Evolutionary conservation across 2,888 invertebrate genomes (phyloP), one percentile per base, ranked within the genome.

Genomic region (Odontothrips loti): DNA sequence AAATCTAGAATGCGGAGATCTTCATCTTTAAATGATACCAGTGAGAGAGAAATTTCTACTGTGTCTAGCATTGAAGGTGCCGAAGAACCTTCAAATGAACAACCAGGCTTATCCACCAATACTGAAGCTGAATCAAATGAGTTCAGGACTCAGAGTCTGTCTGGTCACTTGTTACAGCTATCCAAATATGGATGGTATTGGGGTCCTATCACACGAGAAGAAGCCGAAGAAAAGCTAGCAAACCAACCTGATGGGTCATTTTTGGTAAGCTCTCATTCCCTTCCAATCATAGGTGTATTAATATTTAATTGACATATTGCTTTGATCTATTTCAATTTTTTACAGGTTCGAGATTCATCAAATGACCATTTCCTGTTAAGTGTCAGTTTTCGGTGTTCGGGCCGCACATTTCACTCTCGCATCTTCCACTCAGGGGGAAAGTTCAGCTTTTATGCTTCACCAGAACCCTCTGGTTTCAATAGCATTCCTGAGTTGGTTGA

Each of bases 241-340:
- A 91, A 91, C 82, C 91, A 92, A 85, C 92, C 93, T 11, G 93
- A 94, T 84, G 95, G 95, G 58, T 91, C 94, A 20, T 95, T 95
- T 87, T 87, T 95, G 82, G 92, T 95, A 9, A 75, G 83, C 6
- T 51, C n/a, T 58, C 17, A 79, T 81, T 29, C 0, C 12, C 17
- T 51, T 47, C n/a, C 79, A 58, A 78, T 79, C 75, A 68, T 80
- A 79, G 58, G 48, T 58, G 48, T 58, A 27, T 79, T n/a, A 17
- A 29, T 79, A 43, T 78, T 80, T 79, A 47, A 63, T 11, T 20
- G 47, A 17, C 81, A 2, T 63, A 48, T 11, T 23, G 2, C 80
- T 23, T 8, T 75, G 20, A 23, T 58, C 80, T 47, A 34, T 63
- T 15, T 9, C 48, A 23, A 29, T 81, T 81, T 47, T 58, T 43